Evolutionary conservation across 2,797 vertebrate species (phyloP), one percentile per base, ranked within the genome.

Genomic region (Micropoecilia bifurca): DNA sequence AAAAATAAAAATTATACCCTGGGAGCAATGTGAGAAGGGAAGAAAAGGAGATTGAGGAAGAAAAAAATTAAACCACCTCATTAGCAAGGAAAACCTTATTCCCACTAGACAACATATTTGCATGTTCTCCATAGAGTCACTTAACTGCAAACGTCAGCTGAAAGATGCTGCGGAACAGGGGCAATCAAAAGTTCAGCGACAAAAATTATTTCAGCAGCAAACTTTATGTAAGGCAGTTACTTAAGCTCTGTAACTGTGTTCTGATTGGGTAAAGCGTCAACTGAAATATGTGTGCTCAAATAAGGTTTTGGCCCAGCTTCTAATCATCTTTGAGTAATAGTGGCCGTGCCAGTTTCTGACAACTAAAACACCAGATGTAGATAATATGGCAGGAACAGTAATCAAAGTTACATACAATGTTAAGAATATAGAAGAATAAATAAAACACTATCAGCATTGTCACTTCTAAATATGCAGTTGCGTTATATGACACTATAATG

Each of bases 161-260:
- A 85, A 87, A 88, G 76, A 87, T 14, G 45, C 76, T 83, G 77
- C 30, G 36, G 76, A 82, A 76, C 73, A 81, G 55, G 86, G 74
- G 85, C 72, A 88, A 86, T 89, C 85, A 92, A 90, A 91, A 92
- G 92, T 93, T 93, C 87, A 91, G 83, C 75, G 86, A 89, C 83
- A 92, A 93, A 90, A 78, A 55, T 87, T 83, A 82, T 22, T 10
- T 85, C 41, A 79, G 22, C 61, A 78, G 79, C 71, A 36, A 85
- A 80, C 61, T 73, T 77, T 66, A 45, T 45, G 41, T 48, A 79
- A 80, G 76, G 75, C 57, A 74, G 68, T 77, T 30, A 10, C 1
- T 3, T 16, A 36, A 76, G 39, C 73, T 83, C 36, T 79, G 53
- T 4, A 47, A 47, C 55, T 80, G 63, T 80, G 73, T 36, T 22